Conservation (phyloP, 2,113 vertebrate genomes). For the Melanerpes formicivorus region DNA sequence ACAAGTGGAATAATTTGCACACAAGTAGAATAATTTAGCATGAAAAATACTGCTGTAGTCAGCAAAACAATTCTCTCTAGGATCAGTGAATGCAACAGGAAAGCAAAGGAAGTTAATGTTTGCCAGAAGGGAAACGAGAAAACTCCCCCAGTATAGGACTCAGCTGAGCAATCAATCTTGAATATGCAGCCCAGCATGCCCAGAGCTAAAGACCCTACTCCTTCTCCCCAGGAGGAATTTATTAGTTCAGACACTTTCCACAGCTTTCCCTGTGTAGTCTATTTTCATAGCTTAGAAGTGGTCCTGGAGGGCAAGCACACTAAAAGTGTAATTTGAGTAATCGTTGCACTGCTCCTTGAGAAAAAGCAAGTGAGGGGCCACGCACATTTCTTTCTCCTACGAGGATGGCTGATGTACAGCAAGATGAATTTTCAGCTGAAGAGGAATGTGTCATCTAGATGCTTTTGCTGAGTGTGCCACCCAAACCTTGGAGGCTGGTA, state of each 20-base stretch:
- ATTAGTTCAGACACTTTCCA: neutral
- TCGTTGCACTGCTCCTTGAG: neutral
- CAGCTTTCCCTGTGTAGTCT: neutral
- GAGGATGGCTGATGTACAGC: neutral
- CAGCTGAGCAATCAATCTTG: neutral
- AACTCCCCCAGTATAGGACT: neutral
- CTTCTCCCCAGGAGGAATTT: neutral
- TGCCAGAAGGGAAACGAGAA: conserved; percentile 19
- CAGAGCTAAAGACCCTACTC: neutral
- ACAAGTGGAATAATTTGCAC: neutral
- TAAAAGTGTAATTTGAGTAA: neutral
- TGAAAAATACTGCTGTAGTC: neutral
- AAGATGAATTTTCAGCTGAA: neutral
- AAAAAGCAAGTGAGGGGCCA: neutral
- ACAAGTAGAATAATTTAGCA: neutral
- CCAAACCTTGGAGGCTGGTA: neutral
- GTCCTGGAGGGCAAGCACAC: neutral
- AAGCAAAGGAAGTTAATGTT: conserved; percentile 8
- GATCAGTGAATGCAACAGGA: neutral
- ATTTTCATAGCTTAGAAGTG: neutral
- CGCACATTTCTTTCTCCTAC: neutral
- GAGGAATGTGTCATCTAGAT: neutral
- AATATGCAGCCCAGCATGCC: neutral
- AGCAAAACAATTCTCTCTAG: conserved; percentile 21
- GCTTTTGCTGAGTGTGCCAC: neutral